A percentile compares a stretch with the other conserved stretches of the same genome.
Evolutionary conservation across 1,140 invertebrate genomes (phyloP).

Genomic region (Zaprionus ghesquierei): DNA sequence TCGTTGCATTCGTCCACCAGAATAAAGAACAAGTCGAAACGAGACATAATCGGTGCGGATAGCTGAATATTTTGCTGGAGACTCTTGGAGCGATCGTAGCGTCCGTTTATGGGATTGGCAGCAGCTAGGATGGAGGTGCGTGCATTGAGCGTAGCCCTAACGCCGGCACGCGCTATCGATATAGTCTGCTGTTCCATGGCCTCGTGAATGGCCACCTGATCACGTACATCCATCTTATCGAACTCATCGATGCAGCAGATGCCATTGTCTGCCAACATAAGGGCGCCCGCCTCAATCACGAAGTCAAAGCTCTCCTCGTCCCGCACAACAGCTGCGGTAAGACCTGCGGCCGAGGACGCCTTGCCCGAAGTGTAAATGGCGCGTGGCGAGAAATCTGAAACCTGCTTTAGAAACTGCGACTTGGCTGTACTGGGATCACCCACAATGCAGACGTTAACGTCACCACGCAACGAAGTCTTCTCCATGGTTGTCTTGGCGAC

Average conservation of each 20-base stretch:
- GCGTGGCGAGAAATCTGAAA: constrained; percentile 96
- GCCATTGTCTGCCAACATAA: constrained; percentile 99
- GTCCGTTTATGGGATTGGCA: constrained; percentile 98
- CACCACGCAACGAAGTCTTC: constrained; percentile 93
- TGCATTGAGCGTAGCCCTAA: constrained; percentile 98
- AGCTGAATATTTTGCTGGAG: constrained; percentile 97
- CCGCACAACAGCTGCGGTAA: constrained; percentile 98
- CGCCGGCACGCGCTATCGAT: constrained; percentile 98
- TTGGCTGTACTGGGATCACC: constrained; percentile 99
- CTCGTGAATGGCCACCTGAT: constrained; percentile 99
- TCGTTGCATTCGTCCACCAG: constrained; percentile 98
- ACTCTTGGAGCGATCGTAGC: constrained; percentile 97
- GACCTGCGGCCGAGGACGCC: constrained; percentile 98
- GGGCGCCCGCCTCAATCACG: constrained; percentile 99
- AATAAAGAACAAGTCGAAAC: constrained; percentile 99
- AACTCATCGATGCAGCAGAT: constrained; percentile 99
- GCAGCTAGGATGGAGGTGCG: constrained; percentile 98
- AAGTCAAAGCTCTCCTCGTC: constrained; percentile 99
- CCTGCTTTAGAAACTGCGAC: constrained; percentile 98
- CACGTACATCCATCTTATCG: constrained; percentile 99
- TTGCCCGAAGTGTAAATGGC: constrained; percentile 99
- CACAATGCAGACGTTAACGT: constrained; percentile 99
- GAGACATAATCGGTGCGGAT: constrained; percentile 98
- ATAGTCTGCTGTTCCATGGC: constrained; percentile 99
- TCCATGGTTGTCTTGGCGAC: constrained; percentile 97